A percentile compares a stretch with the other conserved stretches of the same genome.
phyloP scores from a whole-genome alignment of 2,797 vertebrate genomes.

The Anabacerthia variegaticeps region DNA sequence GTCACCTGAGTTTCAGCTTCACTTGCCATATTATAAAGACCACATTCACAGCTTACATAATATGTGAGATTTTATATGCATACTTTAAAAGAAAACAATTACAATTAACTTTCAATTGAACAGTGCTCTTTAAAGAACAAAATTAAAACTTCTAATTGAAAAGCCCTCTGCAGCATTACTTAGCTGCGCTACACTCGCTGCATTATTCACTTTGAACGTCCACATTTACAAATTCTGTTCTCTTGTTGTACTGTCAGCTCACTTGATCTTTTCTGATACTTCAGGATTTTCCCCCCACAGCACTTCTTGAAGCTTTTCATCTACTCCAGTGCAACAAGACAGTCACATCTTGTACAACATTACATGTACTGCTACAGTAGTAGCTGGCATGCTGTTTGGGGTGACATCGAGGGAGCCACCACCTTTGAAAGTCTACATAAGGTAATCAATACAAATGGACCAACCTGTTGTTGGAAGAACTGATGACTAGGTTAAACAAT shows the following conservation, averaged over 20 bases:
- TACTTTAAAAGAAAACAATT: neutral
- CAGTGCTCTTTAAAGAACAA: neutral
- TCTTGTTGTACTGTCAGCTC: neutral
- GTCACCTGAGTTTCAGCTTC: neutral
- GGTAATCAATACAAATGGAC: neutral
- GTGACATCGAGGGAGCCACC: neutral
- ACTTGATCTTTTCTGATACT: neutral
- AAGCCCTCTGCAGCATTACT: neutral
- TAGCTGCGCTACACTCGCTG: neutral
- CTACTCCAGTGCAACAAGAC: neutral
- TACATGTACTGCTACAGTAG: neutral
- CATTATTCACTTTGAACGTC: neutral
- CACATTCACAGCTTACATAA: neutral
- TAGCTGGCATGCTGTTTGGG: accelerated
- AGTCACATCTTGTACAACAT: neutral
- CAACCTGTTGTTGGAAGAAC: neutral
- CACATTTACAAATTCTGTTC: neutral
- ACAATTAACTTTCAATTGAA: neutral
- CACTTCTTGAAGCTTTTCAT: neutral
- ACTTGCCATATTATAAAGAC: neutral
- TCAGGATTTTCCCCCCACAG: neutral
- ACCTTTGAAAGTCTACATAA: neutral
- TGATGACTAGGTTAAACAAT: neutral
- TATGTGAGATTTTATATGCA: neutral
- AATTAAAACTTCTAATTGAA: neutral